A percentile compares a stretch with the other conserved stretches of the same genome.
Evolutionary conservation across 1,140 invertebrate species (phyloP).

Genomic region (Schlechtendalia chinensis): DNA sequence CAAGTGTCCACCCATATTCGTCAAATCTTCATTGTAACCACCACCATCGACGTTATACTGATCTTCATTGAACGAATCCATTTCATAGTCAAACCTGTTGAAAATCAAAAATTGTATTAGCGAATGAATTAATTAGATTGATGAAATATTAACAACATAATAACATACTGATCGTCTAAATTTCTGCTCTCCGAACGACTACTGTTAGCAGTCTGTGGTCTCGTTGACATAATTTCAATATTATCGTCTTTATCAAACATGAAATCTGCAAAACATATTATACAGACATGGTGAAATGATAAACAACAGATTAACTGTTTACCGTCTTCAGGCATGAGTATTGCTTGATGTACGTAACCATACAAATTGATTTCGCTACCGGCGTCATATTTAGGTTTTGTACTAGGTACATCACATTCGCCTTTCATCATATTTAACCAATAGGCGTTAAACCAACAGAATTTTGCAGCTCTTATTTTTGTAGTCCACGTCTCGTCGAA

Average conservation of each 20-base stretch:
- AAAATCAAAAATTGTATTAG: too few relatives aligned
- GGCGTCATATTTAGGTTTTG: constrained; percentile 62
- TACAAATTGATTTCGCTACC: constrained; percentile 67
- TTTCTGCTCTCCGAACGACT: constrained; percentile 58
- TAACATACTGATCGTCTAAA: constrained; percentile 20
- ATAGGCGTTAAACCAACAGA: constrained; percentile 93
- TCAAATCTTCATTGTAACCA: constrained; percentile 24
- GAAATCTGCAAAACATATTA: constrained; percentile 53
- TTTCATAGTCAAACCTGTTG: constrained; percentile 15
- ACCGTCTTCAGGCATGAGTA: constrained; percentile 65
- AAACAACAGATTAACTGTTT: constrained; percentile 51
- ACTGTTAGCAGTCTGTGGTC: constrained; percentile 58
- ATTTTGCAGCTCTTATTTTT: constrained; percentile 90
- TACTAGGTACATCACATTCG: constrained; percentile 60
- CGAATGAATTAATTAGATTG: not conserved
- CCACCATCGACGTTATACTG: not conserved
- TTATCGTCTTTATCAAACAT: constrained; percentile 57
- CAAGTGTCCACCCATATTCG: not conserved
- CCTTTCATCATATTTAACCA: constrained; percentile 95
- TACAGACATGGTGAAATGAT: not conserved
- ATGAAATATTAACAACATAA: not conserved
- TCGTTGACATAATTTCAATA: constrained; percentile 58
- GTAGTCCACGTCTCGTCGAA: constrained; percentile 86
- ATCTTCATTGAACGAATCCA: constrained; percentile 23
- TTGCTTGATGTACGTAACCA: constrained; percentile 69